Base-by-base conservation (phyloP, 2,888 invertebrate genomes). In the Anagyrus pseudococci region DNA sequence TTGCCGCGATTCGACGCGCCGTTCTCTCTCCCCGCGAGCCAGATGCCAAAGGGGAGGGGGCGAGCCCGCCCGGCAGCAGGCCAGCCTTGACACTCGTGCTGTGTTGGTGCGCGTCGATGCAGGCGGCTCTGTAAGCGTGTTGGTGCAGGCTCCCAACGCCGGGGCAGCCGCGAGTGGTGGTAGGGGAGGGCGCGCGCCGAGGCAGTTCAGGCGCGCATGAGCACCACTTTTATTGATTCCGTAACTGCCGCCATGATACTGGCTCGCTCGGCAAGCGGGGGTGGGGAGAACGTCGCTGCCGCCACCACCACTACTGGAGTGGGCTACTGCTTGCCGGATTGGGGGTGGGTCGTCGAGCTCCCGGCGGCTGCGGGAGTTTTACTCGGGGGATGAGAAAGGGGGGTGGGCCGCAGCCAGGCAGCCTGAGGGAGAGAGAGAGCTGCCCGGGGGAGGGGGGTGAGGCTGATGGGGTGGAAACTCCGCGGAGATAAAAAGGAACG, bases 141-240 rank as follows among this genome's bases (percentile, higher is more conserved):
- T n/a, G n/a, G n/a, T n/a, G n/a, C n/a, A n/a, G n/a, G n/a, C n/a
- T n/a, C 2, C 10, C 8, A 22, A 22, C 37, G 33, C 63, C 54
- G 68, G 68, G 62, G 68, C 66, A 68, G 65, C 69, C 64, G 59
- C 64, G 66, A 58, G 66, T 68, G 62, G 65, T 62, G 55, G 55
- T 62, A 68, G 68, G 60, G 66, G 67, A 56, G 56, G 54, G 40
- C 63, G 65, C 68, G 66, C 63, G 70, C 58, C 72, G 70, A 77
- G 76, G 78, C 71, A 77, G 78, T 80, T 79, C 77, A 79, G 76
- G 78, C 77, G 79, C 80, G 80, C 80, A 80, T 80, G 80, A 80
- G 80, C 80, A 80, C 80, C 79, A 80, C 79, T 80, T 80, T 80
- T 80, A 80, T 80, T 80, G 80, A 80, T 80, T 80, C 79, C 79